A percentile compares a stretch with the other conserved stretches of the same genome.
phyloP scores from a whole-genome alignment of 2,888 invertebrate species.

The Sinohyriopsis cumingii region DNA sequence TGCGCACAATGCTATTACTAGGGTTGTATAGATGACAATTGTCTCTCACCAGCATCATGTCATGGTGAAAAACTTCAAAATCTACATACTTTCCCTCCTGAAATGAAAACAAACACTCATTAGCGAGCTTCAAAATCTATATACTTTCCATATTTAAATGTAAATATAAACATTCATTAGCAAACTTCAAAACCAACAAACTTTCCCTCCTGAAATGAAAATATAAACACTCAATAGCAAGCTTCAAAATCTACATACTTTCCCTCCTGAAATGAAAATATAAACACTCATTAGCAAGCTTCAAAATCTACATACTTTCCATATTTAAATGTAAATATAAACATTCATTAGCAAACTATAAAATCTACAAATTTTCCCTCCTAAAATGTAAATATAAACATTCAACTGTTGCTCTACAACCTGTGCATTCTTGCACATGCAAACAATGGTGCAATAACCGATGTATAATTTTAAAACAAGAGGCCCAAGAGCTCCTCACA shows the following conservation, averaged over 20 bases:
- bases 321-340: not conserved
- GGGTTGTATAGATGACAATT: conserved; percentile 71
- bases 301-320: not conserved
- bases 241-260: conserved; percentile 65
- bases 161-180: conserved; percentile 30
- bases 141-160: not conserved
- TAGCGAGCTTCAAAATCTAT: not conserved
- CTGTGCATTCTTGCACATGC: too few relatives aligned
- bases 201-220: conserved; percentile 47
- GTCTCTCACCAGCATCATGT: conserved; percentile 69
- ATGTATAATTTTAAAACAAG: too few relatives aligned
- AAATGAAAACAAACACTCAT: conserved; percentile 6
- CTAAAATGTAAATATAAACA: conserved; percentile 37
- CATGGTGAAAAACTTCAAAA: conserved; percentile 68
- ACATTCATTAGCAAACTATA: conserved; percentile 62
- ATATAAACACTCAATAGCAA: conserved; percentile 22
- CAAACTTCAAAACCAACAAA: conserved; percentile 68
- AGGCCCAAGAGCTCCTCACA: too few relatives aligned
- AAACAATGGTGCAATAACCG: not conserved
- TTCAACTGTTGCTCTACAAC: not conserved
- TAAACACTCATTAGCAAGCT: not conserved
- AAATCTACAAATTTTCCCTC: conserved; percentile 57
- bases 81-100: conserved; percentile 60
- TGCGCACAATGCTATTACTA: conserved; percentile 63
- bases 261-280: conserved; percentile 45